Base-by-base conservation (phyloP, 2,888 invertebrate genomes). In the Parapristionchus giblindavisi region DNA sequence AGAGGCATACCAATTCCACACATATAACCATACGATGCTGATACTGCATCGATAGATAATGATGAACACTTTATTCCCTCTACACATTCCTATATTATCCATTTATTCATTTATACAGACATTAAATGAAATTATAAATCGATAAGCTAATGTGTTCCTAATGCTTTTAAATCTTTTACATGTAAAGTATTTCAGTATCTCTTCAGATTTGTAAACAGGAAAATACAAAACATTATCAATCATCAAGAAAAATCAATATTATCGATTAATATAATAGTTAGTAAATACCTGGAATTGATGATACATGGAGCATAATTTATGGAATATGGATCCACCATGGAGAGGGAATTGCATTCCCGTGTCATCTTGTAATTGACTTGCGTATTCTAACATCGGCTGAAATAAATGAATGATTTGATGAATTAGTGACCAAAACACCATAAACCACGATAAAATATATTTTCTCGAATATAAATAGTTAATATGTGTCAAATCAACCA, bases 11-110 rank as follows among this genome's bases (percentile, higher is more conserved):
- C 87, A 1, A 78, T 76, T 34, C 87, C 87, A 72, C 87, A 87
- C 85, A 84, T 85, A 75, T 82, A 85, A 21, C 86, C 85, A 73
- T 87, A 87, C 48, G 80, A 80, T 17, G 87, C 87, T 34, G 86
- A 85, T 0, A 87, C 86, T 5, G 87, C 87, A 27, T 84, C 82
- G 14, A 85, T 79, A 1, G 87, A 86, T 17, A 87, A 61, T 11
- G 82, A 83, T 56, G 83, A 81, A 72, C 87, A 87, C 0, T 76
- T 65, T 29, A 86, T 71, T 2, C 72, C 66, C 2, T 77, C 65
- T 14, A 84, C 82, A 74, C 87, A 87, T 3, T 78, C 77, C 85
- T 86, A 51, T 75, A 83, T n/a, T n/a, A n/a, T 24, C 8, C 32
- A 27, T 17, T 34, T 56, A n/a, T 56, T 56, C 8, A 6, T 56